Evolutionary conservation across 2,113 vertebrate species (phyloP), one percentile per base, ranked within the genome.

Genomic region (Rhodinocichla rosea): DNA sequence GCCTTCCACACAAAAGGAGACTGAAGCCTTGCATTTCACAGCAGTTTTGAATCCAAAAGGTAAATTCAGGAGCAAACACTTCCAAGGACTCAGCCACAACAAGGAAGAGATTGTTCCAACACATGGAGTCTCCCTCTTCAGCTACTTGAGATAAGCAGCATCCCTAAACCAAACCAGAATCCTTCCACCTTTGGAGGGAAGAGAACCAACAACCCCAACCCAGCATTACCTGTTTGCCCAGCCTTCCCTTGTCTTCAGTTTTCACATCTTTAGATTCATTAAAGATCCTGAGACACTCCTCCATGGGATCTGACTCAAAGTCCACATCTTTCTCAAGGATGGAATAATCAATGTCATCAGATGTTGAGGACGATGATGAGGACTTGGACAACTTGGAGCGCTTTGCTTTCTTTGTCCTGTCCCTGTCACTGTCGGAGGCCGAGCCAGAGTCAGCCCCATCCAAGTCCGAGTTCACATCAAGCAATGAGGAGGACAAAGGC

Each of bases 201-300:
- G 4, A 56, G 68, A 52, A 33, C 15, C 55, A 73, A 49, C 10
- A 40, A 16, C 24, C 62, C 67, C 83, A 32, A 9, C 9, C 8
- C 67, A 82, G 35, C 77, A 22, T 52, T 98, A 99, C 99, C 99
- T 99, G 99, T 80, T 98, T 99, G 6, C 98, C 97, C 97, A 99
- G 98, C 62, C 99, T 98, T 68, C 99, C 99, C 87, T 99, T 99
- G 97, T 99, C 99, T 95, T 99, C 99, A 1, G 92, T 99, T 97
- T 99, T 99, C 88, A 99, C 98, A 14, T 99, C 98, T 17, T 98
- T 99, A 33, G 99, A 99, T 90, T 99, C 99, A 7, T 99, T 99
- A 95, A 99, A 99, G 85, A 99, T 99, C 88, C 99, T 93, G 50
- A 99, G 98, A 83, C 99, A 99, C 96, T 99, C 99, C 92, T 99